Evolutionary conservation across 2,797 vertebrate genomes (phyloP).

Genomic region (Typhlichthys eigenmanni): DNA sequence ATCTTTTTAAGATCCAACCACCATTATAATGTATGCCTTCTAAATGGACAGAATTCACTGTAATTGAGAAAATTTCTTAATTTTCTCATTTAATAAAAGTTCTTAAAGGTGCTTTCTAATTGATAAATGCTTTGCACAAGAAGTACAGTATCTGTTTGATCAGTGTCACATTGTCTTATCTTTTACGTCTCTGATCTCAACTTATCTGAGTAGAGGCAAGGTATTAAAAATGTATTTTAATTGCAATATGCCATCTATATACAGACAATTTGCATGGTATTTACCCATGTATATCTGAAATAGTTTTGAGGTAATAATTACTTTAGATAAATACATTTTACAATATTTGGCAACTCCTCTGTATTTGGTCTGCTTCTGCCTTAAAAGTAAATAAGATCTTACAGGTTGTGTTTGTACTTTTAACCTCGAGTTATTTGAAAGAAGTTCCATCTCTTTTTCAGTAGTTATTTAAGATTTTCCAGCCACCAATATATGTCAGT

Average conservation of each 20-base stretch:
- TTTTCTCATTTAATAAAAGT: conserved; percentile 36
- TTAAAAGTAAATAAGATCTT: background rate
- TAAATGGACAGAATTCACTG: too few species aligned
- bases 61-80: background rate
- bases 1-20: too few species aligned
- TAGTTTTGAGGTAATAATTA: conserved; percentile 20
- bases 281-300: conserved; percentile 33
- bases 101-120: too few species aligned
- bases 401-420: background rate
- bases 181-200: background rate
- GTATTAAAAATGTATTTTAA: background rate
- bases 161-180: conserved; percentile 12
- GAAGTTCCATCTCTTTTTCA: too few species aligned
- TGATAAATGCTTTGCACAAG: background rate
- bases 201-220: conserved; percentile 25
- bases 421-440: too few species aligned
- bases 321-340: background rate
- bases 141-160: conserved; percentile 16
- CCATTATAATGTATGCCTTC: conserved; percentile 1
- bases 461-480: conserved; percentile 2
- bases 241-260: conserved; percentile 11
- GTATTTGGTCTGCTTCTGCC: conserved; percentile 18
- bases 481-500: conserved; percentile 59
- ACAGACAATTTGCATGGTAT: conserved; percentile 25
- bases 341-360: conserved; percentile 5